Percentiles rank a stretch among this genome's conserved stretches.
Evolutionary conservation across 2,113 vertebrate species (phyloP).

Genomic region (Daubentonia madagascariensis): DNA sequence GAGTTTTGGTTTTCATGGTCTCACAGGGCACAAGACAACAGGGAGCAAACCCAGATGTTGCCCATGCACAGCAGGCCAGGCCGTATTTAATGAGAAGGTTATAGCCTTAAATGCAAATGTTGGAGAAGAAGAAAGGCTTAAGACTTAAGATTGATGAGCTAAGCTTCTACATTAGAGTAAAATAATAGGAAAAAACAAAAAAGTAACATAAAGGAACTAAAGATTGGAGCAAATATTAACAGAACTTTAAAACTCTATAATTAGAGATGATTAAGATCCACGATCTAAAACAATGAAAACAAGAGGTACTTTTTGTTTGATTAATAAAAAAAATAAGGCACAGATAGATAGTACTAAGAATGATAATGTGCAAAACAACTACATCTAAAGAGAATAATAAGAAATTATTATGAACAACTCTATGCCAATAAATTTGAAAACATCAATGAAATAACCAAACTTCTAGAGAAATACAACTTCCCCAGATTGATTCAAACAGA

Average conservation of each 20-base stretch:
- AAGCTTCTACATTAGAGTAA: not conserved
- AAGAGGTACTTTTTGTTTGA: not conserved
- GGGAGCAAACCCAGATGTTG: rapidly evolving
- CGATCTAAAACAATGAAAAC: not conserved
- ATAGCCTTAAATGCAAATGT: rapidly evolving
- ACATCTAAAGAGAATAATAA: not conserved
- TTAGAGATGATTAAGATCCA: not conserved
- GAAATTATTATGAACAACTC: not conserved
- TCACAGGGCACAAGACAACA: not conserved
- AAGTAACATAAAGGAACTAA: not conserved
- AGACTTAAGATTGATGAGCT: not conserved
- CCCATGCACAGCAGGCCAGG: rapidly evolving
- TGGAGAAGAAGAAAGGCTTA: no score
- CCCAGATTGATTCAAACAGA: not conserved
- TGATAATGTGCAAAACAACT: not conserved
- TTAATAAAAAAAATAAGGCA: not conserved
- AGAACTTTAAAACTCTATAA: not conserved
- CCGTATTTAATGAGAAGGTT: rapidly evolving
- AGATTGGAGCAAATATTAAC: not conserved
- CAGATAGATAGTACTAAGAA: not conserved
- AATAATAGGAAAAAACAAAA: not conserved
- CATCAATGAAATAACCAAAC: not conserved
- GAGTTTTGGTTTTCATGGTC: rapidly evolving
- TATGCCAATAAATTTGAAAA: not conserved
- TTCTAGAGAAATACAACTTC: not conserved